Conservation (phyloP, 2,888 invertebrate species). For the Noctua pronuba region DNA sequence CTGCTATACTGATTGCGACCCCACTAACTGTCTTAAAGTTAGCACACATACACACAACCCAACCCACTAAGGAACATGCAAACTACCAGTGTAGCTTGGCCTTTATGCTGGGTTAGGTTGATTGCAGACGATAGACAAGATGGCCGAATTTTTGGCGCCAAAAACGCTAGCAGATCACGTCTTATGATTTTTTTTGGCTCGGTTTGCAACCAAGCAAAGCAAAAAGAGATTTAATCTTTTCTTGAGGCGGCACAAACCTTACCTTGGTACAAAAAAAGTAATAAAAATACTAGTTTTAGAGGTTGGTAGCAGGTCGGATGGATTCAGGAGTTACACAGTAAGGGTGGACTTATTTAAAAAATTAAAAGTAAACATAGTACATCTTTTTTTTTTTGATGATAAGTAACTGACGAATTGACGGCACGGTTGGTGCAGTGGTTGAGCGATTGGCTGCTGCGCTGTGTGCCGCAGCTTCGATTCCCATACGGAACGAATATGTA, state of each 20-base stretch:
- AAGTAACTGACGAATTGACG: background rate
- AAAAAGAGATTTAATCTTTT: background rate
- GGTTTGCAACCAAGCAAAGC: too few species aligned
- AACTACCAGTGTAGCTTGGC: conserved; percentile 64
- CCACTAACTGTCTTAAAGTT: conserved; percentile 89
- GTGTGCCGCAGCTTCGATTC: background rate
- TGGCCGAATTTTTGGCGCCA: background rate
- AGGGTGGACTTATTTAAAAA: background rate
- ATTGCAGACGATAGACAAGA: conserved; percentile 17
- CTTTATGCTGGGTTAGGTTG: conserved; percentile 64
- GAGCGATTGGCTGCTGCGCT: background rate
- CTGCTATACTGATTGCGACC: conserved; percentile 88
- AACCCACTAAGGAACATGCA: conserved; percentile 57
- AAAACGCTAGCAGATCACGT: background rate
- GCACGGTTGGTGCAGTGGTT: background rate
- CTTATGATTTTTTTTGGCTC: background rate
- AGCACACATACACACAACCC: conserved; percentile 78
- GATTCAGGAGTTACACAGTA: background rate
- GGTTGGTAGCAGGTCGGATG: background rate
- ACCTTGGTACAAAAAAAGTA: background rate
- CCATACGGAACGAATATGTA: background rate
- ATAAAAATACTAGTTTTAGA: too few species aligned
- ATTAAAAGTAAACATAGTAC: too few species aligned
- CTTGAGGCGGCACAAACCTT: background rate
- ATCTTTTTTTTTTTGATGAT: background rate